Evolutionary conservation across 2,888 invertebrate genomes (phyloP), one percentile per base, ranked within the genome.

Genomic region (Catocala fraxini): DNA sequence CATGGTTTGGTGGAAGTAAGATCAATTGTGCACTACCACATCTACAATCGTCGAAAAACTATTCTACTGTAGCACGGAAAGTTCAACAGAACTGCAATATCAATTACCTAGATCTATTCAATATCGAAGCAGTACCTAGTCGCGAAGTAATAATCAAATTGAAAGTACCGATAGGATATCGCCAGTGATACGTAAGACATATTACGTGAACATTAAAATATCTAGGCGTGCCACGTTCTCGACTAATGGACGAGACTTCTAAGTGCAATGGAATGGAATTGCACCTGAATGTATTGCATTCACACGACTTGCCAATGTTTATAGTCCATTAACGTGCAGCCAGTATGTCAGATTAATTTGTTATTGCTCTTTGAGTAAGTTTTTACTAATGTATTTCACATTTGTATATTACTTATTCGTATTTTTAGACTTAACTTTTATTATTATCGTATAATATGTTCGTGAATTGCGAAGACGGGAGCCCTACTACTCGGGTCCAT

Each of bases 281-380:
- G 89, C 86, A 87, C 71, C 78, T 84, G 80, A 86, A 89, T 87
- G 86, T 84, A 89, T 87, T 88, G 87, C 87, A 86, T 66, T 73
- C 73, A 65, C 70, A 70, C 61, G 63, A 63, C 73, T 74, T 15
- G 67, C 34, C 59, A 54, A 72, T 85, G 80, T 87, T 89, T 85
- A 82, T 85, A 81, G 86, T 83, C 89, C 87, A 85, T 90, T 89
- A 91, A 65, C 66, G 62, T 64, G 69, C 63, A 70, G 63, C 11
- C 47, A 4, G 33, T 13, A 10, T 47, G 9, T 25, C 3, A 4
- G 9, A 10, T 47, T 47, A 47, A 25, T 15, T 7, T 47, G 9
- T 47, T 25, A 10, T 39, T 39, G 35, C 9, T 39, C 35, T 39
- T 39, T 25, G 4, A 25, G 25, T 25, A 25, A 3, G 25, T 1